These are phyloP conservation scores for Trachelipus rathkii DNA, from an alignment of 1,140 invertebrate genomes.

Conservation along the genomic window DNA sequence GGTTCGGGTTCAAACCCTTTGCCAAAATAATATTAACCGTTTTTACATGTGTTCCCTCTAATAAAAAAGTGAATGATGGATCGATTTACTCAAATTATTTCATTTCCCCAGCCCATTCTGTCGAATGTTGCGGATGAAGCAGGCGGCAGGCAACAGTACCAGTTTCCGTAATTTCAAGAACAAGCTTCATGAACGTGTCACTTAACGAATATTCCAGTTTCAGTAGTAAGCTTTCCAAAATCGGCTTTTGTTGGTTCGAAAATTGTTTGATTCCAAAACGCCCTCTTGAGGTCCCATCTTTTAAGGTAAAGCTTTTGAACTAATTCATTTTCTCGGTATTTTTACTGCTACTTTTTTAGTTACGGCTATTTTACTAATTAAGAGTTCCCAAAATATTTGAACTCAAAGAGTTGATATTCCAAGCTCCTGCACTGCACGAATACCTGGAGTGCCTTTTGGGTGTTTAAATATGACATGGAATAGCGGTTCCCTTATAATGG, in stretches of 20 bases:
- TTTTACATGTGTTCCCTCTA: conserved; percentile 58
- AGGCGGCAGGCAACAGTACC: conserved; percentile 69
- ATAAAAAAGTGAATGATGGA: conserved; percentile 70
- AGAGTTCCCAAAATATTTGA: conserved; percentile 17
- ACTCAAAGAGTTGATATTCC: conserved; percentile 38
- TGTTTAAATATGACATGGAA: conserved; percentile 68
- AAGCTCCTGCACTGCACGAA: conserved; percentile 50
- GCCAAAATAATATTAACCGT: conserved; percentile 62
- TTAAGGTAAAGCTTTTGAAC: conserved; percentile 58
- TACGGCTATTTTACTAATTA: conserved; percentile 24
- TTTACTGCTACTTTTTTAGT: conserved; percentile 52
- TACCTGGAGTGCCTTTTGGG: conserved; percentile 53
- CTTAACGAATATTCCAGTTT: conserved; percentile 54
- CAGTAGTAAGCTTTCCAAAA: conserved; percentile 58
- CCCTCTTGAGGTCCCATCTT: conserved; percentile 52
- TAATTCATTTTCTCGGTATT: conserved; percentile 67
- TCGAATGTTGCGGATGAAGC: conserved; percentile 56
- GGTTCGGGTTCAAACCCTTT: conserved; percentile 57
- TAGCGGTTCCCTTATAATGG: conserved; percentile 66
- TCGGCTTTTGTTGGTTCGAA: conserved; percentile 60
- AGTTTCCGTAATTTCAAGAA: conserved; percentile 74
- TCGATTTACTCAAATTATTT: conserved; percentile 58
- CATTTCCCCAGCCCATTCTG: conserved; percentile 14
- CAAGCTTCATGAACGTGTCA: conserved; percentile 70
- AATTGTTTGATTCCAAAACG: conserved; percentile 57